Percentiles rank a stretch among this genome's conserved stretches.
Conservation (phyloP, 2,113 vertebrate species). For the Sebastes schlegelii region DNA sequence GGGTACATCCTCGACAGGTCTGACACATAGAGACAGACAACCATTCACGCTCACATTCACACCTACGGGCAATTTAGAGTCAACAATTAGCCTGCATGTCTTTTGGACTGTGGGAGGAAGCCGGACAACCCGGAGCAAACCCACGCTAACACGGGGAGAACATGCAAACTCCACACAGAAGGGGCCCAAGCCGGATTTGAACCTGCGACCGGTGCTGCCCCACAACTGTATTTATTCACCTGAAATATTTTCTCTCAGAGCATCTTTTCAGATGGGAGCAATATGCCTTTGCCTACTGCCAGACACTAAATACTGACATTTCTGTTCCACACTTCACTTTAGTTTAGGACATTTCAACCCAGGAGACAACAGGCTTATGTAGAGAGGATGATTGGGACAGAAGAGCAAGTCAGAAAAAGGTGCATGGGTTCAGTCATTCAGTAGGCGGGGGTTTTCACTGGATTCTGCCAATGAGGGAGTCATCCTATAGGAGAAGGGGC, state of each 20-base stretch:
- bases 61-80: too few species aligned
- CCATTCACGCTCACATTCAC: too few species aligned
- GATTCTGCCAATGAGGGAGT: slow-evolving; percentile 62
- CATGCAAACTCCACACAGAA: too few species aligned
- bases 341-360: slow-evolving; percentile 27
- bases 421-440: slow-evolving; percentile 40
- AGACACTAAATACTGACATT: slow-evolving; percentile 4
- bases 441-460: slow-evolving; percentile 20
- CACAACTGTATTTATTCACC: not conserved
- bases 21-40: too few species aligned
- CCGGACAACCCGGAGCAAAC: too few species aligned
- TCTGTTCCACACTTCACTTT: slow-evolving; percentile 26
- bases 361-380: slow-evolving; percentile 16
- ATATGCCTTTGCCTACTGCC: not conserved
- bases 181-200: too few species aligned
- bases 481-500: slow-evolving; percentile 68
- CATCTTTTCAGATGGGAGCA: not conserved
- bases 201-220: too few species aligned
- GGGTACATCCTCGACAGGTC: too few species aligned
- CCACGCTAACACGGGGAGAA: too few species aligned
- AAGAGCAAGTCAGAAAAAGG: slow-evolving; percentile 42
- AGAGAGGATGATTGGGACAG: not conserved
- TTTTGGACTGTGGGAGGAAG: too few species aligned
- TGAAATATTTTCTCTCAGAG: not conserved
- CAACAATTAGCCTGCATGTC: too few species aligned